phyloP scores from a whole-genome alignment of 2,113 vertebrate species.

The Apteryx mantelli region DNA sequence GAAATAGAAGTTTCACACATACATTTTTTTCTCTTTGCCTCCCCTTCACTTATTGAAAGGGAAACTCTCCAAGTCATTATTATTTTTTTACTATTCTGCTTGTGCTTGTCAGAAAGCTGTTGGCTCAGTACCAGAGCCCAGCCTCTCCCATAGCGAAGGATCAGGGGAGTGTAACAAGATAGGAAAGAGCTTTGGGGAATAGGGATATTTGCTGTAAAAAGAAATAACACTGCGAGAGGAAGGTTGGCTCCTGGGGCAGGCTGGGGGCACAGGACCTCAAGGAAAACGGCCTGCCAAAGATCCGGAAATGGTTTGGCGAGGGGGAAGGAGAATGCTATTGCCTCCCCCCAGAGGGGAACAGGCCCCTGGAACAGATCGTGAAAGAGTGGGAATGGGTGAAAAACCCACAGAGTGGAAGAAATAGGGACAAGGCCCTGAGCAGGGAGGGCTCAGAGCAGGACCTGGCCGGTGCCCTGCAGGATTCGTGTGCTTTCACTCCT shows the following conservation, averaged over 20 bases:
- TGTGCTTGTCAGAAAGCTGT: not conserved
- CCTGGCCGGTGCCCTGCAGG: not conserved
- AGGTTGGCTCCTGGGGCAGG: not conserved
- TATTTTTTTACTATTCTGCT: not conserved
- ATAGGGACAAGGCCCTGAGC: not conserved
- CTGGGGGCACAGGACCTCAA: not conserved
- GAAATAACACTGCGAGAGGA: not conserved
- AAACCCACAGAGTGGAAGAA: not conserved
- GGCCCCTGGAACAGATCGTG: not conserved
- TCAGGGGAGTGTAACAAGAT: not conserved
- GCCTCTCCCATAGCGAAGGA: not conserved
- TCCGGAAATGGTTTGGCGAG: not conserved
- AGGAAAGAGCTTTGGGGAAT: not conserved
- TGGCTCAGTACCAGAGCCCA: not conserved
- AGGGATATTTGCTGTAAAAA: not conserved
- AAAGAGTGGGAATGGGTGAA: not conserved
- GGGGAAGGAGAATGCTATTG: not conserved
- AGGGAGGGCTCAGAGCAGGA: not conserved
- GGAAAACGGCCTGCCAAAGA: not conserved
- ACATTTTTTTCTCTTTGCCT: not conserved
- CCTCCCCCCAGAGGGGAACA: not conserved
- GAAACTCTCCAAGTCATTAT: accelerated
- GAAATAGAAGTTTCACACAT: not conserved
- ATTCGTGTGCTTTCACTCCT: not conserved
- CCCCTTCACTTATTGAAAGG: not conserved